These are phyloP conservation scores for Sus cebifrons DNA, from an alignment of 2,797 vertebrate genomes.

Conservation along the genomic window DNA sequence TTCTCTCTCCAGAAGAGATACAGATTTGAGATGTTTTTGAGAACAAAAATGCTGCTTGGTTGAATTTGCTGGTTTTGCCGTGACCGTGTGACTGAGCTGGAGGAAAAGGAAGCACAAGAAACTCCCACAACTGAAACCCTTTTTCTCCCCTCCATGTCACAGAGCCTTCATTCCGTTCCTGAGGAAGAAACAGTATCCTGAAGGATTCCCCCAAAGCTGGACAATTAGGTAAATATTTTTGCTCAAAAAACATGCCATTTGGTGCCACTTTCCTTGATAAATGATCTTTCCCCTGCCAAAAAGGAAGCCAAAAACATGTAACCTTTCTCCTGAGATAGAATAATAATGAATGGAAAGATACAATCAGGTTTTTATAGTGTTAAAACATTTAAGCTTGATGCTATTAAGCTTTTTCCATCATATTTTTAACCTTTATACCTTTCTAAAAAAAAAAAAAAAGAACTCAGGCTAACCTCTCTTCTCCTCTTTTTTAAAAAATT, in stretches of 20 bases:
- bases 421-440: conserved; percentile 55
- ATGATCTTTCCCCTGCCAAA: conserved; percentile 60
- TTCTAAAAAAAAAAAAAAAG: conserved; percentile 22
- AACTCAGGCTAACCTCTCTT: background rate
- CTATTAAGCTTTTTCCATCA: conserved; percentile 34
- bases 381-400: conserved; percentile 38
- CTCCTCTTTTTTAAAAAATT: background rate
- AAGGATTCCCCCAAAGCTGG: conserved; percentile 52
- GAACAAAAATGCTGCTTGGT: conserved; percentile 66
- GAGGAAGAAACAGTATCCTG: background rate
- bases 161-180: conserved; percentile 46
- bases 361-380: background rate
- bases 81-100: background rate
- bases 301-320: background rate
- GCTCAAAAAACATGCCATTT: background rate
- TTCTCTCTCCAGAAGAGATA: conserved; percentile 62
- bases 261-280: conserved; percentile 61
- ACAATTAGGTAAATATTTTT: conserved; percentile 58
- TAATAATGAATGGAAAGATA: background rate
- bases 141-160: conserved; percentile 22
- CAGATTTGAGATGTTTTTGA: conserved; percentile 60
- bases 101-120: background rate
- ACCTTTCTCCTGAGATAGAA: background rate
- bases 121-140: conserved; percentile 5
- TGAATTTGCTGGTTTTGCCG: conserved; percentile 51